Conservation (phyloP, 2,113 vertebrate genomes). For the Mesocricetus auratus region DNA sequence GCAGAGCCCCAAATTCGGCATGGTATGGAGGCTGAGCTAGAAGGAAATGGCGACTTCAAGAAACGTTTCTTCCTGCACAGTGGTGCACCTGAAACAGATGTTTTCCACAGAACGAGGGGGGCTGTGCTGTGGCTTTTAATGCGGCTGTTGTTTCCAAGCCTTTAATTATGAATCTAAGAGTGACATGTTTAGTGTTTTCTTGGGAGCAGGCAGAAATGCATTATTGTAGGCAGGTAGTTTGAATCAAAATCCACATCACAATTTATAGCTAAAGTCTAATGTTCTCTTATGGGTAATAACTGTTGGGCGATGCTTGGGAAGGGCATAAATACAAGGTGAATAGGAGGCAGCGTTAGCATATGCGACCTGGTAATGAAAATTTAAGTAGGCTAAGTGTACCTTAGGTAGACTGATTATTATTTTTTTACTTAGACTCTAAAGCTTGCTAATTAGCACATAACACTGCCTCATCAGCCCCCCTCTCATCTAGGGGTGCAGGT, state of each 20-base stretch:
- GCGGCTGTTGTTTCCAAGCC: not conserved
- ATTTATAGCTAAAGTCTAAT: not conserved
- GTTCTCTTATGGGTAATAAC: slow-evolving; percentile 1
- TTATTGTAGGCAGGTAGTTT: not conserved
- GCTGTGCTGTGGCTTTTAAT: not conserved
- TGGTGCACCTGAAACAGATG: not conserved
- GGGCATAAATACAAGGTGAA: not conserved
- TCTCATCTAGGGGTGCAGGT: not conserved
- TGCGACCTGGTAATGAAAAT: slow-evolving; percentile 42
- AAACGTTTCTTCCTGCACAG: not conserved
- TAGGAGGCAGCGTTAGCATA: not conserved
- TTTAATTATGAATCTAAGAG: slow-evolving; percentile 30
- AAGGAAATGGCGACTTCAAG: not conserved
- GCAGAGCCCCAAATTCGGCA: fast-evolving
- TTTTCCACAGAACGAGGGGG: not conserved
- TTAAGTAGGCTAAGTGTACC: not conserved
- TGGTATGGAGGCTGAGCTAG: not conserved
- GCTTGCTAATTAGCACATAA: not conserved
- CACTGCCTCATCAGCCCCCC: not conserved
- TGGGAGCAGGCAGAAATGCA: slow-evolving; percentile 2
- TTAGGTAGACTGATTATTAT: not conserved
- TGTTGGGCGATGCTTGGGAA: not conserved
- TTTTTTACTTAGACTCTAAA: not conserved
- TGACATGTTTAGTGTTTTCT: not conserved
- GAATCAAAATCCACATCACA: not conserved